Evolutionary conservation across 2,888 invertebrate species (phyloP), one percentile per base, ranked within the genome.

Genomic region (Chrysolina haemoptera): DNA sequence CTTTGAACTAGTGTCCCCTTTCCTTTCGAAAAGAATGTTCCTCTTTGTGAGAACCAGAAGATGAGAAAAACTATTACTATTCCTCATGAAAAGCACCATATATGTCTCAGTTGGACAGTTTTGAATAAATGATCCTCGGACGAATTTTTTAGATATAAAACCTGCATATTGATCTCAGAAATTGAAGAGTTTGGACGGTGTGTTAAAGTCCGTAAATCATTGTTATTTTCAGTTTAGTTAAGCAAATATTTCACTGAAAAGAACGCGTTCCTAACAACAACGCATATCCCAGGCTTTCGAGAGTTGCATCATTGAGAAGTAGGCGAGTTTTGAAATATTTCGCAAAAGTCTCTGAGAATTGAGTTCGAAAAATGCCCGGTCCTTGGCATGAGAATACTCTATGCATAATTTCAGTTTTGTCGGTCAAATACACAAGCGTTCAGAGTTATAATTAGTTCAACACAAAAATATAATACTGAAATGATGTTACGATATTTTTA

Each of bases 371-470:
- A 75, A 75, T 75, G 50, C 75, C 71, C 65, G 71, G 69, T 75
- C 75, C 75, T 71, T 75, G 75, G 75, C 75, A 75, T 66, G 69
- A 65, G 71, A 69, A 71, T 62, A 62, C 53, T 68, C 50, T 71
- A 69, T 74, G 71, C 74, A 74, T 71, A 74, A 71, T 74, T 74
- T 70, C 74, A 68, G 74, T 71, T 74, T 74, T 74, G 68, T 74
- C 74, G 71, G 74, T 74, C 74, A 74, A 71, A 74, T 71, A 74
- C 71, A 70, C 71, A 65, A 68, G 70, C 74, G 68, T 71, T 74
- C 65, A 43, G 48, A 48, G 68, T 68, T 74, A 74, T 71, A 74
- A 63, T 71, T 74, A 74, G 71, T 64, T 27, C 71, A 71, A 55
- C 70, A 53, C 59, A 18, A 71, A 71, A 71, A 71, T 74, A 70